Evolutionary conservation across 2,113 vertebrate genomes (phyloP).

Genomic region (Neotoma lepida): DNA sequence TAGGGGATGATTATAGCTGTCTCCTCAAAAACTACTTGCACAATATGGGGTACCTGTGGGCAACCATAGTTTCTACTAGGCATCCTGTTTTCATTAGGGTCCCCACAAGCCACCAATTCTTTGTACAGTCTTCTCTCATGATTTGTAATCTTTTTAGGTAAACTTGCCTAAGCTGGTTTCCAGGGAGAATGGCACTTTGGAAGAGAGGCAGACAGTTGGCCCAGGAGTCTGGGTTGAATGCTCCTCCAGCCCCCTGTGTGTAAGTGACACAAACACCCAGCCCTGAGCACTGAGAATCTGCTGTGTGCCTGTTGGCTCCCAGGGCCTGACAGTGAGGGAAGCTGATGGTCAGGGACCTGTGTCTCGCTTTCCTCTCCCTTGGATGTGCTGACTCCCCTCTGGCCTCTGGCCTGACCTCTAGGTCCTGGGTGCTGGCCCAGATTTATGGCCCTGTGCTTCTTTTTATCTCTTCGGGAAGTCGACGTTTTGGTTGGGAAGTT

Average conservation of each 20-base stretch:
- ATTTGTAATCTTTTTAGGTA: not conserved
- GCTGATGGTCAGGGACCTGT: not conserved
- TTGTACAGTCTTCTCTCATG: not conserved
- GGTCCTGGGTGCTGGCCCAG: constrained; percentile 45
- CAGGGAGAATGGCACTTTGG: not conserved
- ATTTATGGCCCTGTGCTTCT: constrained; percentile 72
- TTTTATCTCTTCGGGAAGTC: constrained; percentile 78
- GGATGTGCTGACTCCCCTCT: not conserved
- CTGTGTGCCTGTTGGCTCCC: not conserved
- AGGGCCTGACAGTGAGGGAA: not conserved
- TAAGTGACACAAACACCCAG: rapidly evolving
- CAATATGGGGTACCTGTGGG: not conserved
- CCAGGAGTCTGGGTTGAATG: rapidly evolving
- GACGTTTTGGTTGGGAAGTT: constrained; percentile 79
- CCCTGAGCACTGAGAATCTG: rapidly evolving
- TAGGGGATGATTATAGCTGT: not conserved
- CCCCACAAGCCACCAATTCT: not conserved
- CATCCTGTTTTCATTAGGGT: not conserved
- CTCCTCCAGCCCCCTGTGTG: rapidly evolving
- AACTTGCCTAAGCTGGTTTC: not conserved
- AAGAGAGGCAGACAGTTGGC: not conserved
- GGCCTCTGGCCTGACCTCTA: constrained; percentile 68
- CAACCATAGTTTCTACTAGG: not conserved
- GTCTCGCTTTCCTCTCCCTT: not conserved
- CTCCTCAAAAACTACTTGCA: not conserved